Percentiles rank a stretch among this genome's conserved stretches.
Evolutionary conservation across 2,888 invertebrate species (phyloP).

Genomic region (Synanthedon andrenaeformis): DNA sequence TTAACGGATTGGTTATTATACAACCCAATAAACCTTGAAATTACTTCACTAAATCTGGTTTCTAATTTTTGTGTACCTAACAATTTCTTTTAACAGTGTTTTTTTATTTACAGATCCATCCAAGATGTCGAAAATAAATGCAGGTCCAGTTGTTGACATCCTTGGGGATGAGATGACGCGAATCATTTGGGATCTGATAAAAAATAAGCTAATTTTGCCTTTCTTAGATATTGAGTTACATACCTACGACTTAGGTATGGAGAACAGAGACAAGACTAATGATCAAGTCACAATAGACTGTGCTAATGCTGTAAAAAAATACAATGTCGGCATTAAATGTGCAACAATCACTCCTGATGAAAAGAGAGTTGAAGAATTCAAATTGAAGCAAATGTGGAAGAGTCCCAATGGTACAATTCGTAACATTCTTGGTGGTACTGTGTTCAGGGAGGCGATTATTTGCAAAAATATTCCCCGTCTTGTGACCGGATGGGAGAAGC

Average conservation of each 20-base stretch:
- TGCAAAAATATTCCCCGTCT: slow-evolving; percentile 95
- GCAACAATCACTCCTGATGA: slow-evolving; percentile 99
- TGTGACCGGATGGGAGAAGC: slow-evolving; percentile 94
- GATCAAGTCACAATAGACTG: slow-evolving; percentile 97
- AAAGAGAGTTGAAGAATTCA: slow-evolving; percentile 91
- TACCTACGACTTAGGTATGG: slow-evolving; percentile 94
- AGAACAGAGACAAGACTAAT: slow-evolving; percentile 92
- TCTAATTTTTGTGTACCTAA: no score
- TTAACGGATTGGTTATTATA: no score
- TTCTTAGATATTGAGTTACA: slow-evolving; percentile 96
- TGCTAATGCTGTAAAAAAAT: slow-evolving; percentile 95
- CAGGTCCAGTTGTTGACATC: slow-evolving; percentile 91
- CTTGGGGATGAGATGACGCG: slow-evolving; percentile 97
- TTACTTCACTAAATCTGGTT: no score
- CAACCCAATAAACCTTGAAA: no score
- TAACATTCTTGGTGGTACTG: slow-evolving; percentile 87
- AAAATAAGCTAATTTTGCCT: slow-evolving; percentile 95
- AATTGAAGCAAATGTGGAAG: slow-evolving; percentile 91
- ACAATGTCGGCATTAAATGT: slow-evolving; percentile 99
- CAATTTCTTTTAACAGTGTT: no score
- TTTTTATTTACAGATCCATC: not conserved
- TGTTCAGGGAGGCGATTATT: slow-evolving; percentile 88
- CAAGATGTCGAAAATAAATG: slow-evolving; percentile 76
- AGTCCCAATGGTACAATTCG: slow-evolving; percentile 91
- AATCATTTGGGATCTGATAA: slow-evolving; percentile 98